Conservation (phyloP, 2,797 vertebrate species). For the Decapterus maruadsi region DNA sequence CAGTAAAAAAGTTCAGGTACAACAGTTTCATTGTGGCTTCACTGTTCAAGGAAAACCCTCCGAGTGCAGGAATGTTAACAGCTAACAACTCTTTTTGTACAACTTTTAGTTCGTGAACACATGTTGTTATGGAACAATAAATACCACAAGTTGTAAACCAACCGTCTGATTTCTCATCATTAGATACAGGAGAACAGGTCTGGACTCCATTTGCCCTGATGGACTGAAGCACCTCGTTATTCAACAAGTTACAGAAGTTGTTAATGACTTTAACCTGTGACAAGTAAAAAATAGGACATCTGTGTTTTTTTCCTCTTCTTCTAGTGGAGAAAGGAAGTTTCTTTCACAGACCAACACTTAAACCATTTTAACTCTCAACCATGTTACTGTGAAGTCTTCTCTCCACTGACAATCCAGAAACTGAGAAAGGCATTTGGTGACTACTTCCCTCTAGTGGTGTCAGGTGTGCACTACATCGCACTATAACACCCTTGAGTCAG, state of each 20-base stretch:
- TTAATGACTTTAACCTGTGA: not conserved
- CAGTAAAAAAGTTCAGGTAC: not conserved
- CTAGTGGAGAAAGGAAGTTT: not conserved
- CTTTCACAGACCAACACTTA: not conserved
- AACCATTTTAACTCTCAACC: not conserved
- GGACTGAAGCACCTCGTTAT: not conserved
- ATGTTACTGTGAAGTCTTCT: not conserved
- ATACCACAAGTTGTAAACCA: constrained; percentile 22
- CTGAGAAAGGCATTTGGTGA: not conserved
- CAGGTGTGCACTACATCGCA: not conserved
- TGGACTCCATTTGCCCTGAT: not conserved
- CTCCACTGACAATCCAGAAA: not conserved
- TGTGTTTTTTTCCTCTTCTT: not conserved
- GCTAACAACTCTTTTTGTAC: not conserved
- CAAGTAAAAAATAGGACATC: not conserved
- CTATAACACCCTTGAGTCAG: not conserved
- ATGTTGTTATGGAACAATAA: constrained; percentile 20
- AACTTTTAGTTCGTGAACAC: constrained; percentile 3
- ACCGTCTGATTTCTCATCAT: not conserved
- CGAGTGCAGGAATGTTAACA: not conserved
- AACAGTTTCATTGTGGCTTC: not conserved
- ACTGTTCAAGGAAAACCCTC: not conserved
- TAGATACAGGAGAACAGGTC: not conserved
- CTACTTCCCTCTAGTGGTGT: constrained; percentile 9
- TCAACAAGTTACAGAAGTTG: not conserved